Evolutionary conservation across 2,888 invertebrate genomes (phyloP), one percentile per base, ranked within the genome.

Genomic region (Amitus sp.): DNA sequence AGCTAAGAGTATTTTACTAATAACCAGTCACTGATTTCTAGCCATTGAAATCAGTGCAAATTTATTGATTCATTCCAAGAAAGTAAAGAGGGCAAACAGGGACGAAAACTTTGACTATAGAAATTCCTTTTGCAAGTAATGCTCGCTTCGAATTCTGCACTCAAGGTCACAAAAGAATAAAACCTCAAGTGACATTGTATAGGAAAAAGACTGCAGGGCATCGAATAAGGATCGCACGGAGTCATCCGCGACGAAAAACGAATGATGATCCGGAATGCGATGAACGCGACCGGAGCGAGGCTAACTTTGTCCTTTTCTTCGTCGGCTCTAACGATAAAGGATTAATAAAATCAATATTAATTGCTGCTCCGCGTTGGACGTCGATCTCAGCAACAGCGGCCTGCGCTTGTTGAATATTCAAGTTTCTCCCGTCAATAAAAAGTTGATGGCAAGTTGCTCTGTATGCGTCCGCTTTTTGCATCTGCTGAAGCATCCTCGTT

Each of bases 311-410:
- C 54, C 43, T 53, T 37, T 37, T 37, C 58, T 51, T 18, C 4
- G 28, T 30, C 37, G 37, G 37, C 12, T 12, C 4, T 15, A 13
- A 42, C 57, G 70, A 78, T 74, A 73, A 77, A 70, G 69, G 69
- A 62, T 64, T 78, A 78, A 79, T 79, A 77, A 79, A 79, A 78
- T 78, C 77, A 78, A 78, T 79, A 79, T 79, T 79, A 79, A 79
- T 79, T 79, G 75, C 74, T 67, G 60, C 70, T 63, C 68, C 60
- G 65, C 70, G 69, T 64, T 63, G 68, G 60, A 68, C 69, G 69
- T 56, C 64, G 54, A 56, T 53, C 64, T 57, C 59, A 23, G 23
- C 23, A 23, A 23, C n/a, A 33, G 33, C 13, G 62, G 59, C 55
- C 52, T 37, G 57, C 51, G 48, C 72, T 62, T 68, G 75, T 78